phyloP scores from a whole-genome alignment of 2,113 vertebrate species.

The Gymnogyps californianus region DNA sequence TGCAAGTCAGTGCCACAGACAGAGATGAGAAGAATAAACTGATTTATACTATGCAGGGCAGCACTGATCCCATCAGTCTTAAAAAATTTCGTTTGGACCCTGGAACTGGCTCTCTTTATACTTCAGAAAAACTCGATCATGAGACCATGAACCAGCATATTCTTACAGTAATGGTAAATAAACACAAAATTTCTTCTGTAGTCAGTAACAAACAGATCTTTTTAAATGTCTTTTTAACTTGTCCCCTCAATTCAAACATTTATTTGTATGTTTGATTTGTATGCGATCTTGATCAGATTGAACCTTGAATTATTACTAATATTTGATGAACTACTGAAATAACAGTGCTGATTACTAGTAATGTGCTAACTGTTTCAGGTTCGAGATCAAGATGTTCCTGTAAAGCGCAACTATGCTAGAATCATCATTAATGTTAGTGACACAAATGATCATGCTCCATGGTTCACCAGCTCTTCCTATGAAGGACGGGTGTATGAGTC shows the following conservation, averaged over 20 bases:
- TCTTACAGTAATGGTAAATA: constrained; percentile 91
- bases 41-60: constrained; percentile 92
- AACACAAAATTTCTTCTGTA: neutral
- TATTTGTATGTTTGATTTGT: neutral
- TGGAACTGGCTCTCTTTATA: constrained; percentile 85
- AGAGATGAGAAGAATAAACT: constrained; percentile 96
- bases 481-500: constrained; percentile 90
- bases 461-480: constrained; percentile 90
- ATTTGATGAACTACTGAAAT: neutral
- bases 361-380: constrained; percentile 76
- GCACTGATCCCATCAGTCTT: constrained; percentile 88
- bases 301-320: neutral
- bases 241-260: neutral
- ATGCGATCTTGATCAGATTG: neutral
- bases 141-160: constrained; percentile 88
- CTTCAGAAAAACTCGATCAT: constrained; percentile 87
- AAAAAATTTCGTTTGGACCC: constrained; percentile 94
- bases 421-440: constrained; percentile 88
- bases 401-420: constrained; percentile 92
- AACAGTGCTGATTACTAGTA: neutral
- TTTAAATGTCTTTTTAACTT: neutral
- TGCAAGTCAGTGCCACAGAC: constrained; percentile 87
- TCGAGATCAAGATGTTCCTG: constrained; percentile 95
- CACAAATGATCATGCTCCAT: constrained; percentile 91
- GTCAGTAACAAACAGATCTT: neutral